Percentiles rank a stretch among this genome's conserved stretches.
Evolutionary conservation across 1,140 invertebrate species (phyloP).

Genomic region (Scylla paramamosain): DNA sequence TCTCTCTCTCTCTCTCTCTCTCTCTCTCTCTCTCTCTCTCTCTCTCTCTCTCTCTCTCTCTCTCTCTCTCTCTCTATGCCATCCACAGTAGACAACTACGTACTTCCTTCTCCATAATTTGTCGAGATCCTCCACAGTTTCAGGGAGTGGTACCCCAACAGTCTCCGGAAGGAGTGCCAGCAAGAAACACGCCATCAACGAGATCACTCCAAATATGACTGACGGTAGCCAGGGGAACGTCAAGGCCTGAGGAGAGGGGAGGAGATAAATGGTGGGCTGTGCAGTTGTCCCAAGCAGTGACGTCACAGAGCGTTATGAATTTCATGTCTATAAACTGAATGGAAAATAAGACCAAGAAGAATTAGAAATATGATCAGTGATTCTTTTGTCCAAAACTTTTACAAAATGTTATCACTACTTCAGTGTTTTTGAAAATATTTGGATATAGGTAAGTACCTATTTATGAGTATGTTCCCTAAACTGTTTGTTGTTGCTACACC

Average conservation of each 20-base stretch:
- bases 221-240: slow-evolving; percentile 27
- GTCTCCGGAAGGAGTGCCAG: slow-evolving; percentile 27
- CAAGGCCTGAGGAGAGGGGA: background rate
- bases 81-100: too few species aligned
- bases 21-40: too few species aligned
- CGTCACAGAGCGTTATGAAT: background rate
- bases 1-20: too few species aligned
- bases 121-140: background rate
- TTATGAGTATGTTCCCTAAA: too few species aligned
- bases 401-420: background rate
- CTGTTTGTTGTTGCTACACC: too few species aligned
- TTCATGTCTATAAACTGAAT: background rate
- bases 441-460: too few species aligned
- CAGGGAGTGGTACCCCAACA: background rate
- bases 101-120: too few species aligned
- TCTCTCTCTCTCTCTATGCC: too few species aligned
- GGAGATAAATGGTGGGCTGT: background rate
- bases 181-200: background rate
- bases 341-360: background rate
- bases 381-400: background rate
- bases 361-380: background rate
- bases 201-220: slow-evolving; percentile 32
- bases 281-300: too few species aligned
- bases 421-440: too few species aligned
- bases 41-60: too few species aligned